Evolutionary conservation across 1,140 invertebrate species (phyloP).

Genomic region (Harlomillsia oculata): DNA sequence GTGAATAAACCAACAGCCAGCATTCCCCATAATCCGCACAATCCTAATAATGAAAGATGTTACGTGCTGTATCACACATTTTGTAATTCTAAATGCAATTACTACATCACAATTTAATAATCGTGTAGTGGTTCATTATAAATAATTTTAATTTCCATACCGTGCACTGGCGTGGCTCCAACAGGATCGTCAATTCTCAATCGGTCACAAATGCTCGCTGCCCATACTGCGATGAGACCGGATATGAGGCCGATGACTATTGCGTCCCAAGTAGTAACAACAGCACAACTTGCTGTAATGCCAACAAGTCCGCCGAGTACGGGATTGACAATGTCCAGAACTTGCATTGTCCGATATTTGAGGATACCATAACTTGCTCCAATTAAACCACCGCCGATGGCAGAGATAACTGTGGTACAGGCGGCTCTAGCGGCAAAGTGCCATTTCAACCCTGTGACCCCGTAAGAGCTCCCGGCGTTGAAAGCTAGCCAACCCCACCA

Average conservation of each 20-base stretch:
- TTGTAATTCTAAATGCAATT: no score
- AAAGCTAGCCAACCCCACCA: constrained; percentile 44
- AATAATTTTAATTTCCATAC: no score
- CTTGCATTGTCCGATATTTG: constrained; percentile 42
- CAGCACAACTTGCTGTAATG: constrained; percentile 63
- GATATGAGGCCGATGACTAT: constrained; percentile 46
- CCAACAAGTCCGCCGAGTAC: constrained; percentile 53
- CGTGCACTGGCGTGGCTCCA: constrained; percentile 47
- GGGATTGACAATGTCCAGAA: constrained; percentile 79
- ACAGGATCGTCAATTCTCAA: constrained; percentile 48
- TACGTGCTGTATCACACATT: no score
- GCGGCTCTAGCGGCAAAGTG: constrained; percentile 46
- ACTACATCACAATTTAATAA: no score
- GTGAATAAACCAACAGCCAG: constrained; percentile 46
- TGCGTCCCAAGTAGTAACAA: constrained; percentile 57
- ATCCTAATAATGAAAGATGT: constrained; percentile 22
- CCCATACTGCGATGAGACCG: constrained; percentile 39
- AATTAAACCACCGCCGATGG: constrained; percentile 45
- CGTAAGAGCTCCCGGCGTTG: constrained; percentile 40
- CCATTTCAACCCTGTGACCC: constrained; percentile 45
- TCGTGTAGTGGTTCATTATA: no score
- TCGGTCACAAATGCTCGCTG: constrained; percentile 41
- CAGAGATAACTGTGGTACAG: constrained; percentile 45
- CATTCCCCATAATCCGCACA: constrained; percentile 43
- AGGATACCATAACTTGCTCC: constrained; percentile 44